These are phyloP conservation scores for Rotaria sp. DNA, from an alignment of 2,888 invertebrate genomes.

Conservation along the genomic window DNA sequence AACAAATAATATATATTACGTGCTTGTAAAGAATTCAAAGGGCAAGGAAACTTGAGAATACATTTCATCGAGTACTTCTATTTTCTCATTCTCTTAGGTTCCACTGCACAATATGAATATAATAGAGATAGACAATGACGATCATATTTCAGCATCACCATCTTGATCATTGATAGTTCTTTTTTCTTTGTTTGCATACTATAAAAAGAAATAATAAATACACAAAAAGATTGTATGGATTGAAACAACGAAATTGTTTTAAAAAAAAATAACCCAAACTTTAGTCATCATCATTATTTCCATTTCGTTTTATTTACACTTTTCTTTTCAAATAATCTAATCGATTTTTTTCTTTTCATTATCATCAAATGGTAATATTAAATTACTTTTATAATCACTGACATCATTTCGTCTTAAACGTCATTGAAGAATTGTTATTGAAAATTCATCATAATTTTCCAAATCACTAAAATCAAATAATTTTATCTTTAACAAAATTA, in stretches of 20 bases:
- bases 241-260: neutral
- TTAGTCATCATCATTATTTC: neutral
- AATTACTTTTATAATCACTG: no score
- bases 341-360: slow-evolving; percentile 36
- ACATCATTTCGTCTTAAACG: slow-evolving; percentile 65
- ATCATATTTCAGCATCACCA: neutral
- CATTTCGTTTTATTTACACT: no score
- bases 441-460: slow-evolving; percentile 84
- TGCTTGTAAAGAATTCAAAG: neutral
- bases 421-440: slow-evolving; percentile 84
- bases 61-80: neutral
- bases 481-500: slow-evolving; percentile 76
- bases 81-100: neutral
- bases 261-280: neutral
- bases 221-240: neutral
- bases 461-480: slow-evolving; percentile 84
- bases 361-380: slow-evolving; percentile 48
- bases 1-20: neutral
- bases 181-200: neutral
- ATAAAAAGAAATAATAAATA: neutral
- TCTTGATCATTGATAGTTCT: neutral
- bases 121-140: neutral
- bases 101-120: neutral
- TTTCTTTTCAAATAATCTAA: neutral
- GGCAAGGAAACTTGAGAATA: neutral